Evolutionary conservation across 2,888 invertebrate species (phyloP), one percentile per base, ranked within the genome.

Genomic region (Diarsia brunnea): DNA sequence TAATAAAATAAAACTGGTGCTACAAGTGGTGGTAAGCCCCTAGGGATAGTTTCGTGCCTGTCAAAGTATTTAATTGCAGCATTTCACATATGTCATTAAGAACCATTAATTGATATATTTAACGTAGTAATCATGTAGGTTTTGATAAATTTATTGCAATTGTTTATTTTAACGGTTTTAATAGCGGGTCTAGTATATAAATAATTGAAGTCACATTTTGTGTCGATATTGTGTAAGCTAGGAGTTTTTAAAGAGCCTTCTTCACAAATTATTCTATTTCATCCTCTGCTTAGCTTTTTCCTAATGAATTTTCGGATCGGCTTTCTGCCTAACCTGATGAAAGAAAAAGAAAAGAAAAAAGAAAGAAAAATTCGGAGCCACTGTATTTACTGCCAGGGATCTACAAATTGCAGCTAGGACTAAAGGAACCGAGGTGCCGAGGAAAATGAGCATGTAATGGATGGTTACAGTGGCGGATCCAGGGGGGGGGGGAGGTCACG

Each of bases 121-220:
- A 69, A 55, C 69, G 69, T 66, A 53, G 66, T 65, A 16, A 14
- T 69, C 38, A 49, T 53, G n/a, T 51, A 43, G 21, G 60, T 65
- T 38, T 47, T 69, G 64, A 80, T 69, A 53, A 64, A 51, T 69
- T 73, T 58, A 68, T 68, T 79, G 60, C 51, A 38, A n/a, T n/a
- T n/a, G n/a, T n/a, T n/a, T n/a, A n/a, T 69, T 65, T 47, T 58
- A 64, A 79, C 38, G 47, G 51, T 60, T 24, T 51, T 68, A 1
- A 53, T 60, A 65, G 45, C 38, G 27, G 63, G 38, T 27, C 53
- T 24, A 65, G 21, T 49, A 12, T 27, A 47, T n/a, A n/a, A n/a
- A n/a, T n/a, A n/a, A n/a, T 45, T 11, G 19, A 27, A 21, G 4
- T 47, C 8, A 21, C 8, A 31, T 47, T 72, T 47, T 11, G 7